Conservation (phyloP, 2,888 invertebrate species). For the Oscheius myriophilus region DNA sequence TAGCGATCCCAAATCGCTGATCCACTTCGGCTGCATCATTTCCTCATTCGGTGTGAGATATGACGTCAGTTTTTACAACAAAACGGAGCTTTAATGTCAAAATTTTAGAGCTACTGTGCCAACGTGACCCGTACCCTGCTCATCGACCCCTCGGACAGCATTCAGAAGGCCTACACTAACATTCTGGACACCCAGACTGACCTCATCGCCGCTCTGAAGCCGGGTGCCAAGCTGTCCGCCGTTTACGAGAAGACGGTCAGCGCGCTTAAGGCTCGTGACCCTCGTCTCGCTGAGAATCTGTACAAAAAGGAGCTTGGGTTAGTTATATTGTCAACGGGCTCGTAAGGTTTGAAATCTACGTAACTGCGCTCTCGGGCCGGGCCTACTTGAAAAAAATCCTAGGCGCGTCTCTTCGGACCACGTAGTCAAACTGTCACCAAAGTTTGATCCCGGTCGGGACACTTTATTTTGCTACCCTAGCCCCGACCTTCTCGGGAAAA, state of each 20-base stretch:
- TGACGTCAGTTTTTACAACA: slow-evolving; percentile 72
- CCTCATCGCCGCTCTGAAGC: slow-evolving; percentile 83
- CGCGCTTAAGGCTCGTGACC: slow-evolving; percentile 86
- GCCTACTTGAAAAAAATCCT: too few relatives aligned
- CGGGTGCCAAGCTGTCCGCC: slow-evolving; percentile 82
- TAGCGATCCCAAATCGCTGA: slow-evolving; percentile 85
- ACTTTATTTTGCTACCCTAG: too few relatives aligned
- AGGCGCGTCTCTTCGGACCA: too few relatives aligned
- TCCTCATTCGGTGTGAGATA: slow-evolving; percentile 93
- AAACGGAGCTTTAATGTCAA: too few relatives aligned
- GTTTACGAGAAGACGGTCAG: slow-evolving; percentile 86
- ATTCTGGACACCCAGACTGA: slow-evolving; percentile 89
- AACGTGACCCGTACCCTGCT: slow-evolving; percentile 94
- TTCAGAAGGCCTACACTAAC: slow-evolving; percentile 84
- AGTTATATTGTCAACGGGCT: neutral
- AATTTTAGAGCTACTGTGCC: slow-evolving; percentile 88
- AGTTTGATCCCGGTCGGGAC: too few relatives aligned
- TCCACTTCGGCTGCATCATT: slow-evolving; percentile 95
- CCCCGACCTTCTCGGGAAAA: too few relatives aligned
- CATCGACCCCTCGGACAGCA: slow-evolving; percentile 85
- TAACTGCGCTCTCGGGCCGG: too few relatives aligned
- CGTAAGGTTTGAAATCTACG: neutral
- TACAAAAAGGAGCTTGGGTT: slow-evolving; percentile 80
- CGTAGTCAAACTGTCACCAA: too few relatives aligned
- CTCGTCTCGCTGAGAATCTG: slow-evolving; percentile 85